Conservation (phyloP, 1,140 invertebrate species). For the Drosophila nigrodunni region DNA sequence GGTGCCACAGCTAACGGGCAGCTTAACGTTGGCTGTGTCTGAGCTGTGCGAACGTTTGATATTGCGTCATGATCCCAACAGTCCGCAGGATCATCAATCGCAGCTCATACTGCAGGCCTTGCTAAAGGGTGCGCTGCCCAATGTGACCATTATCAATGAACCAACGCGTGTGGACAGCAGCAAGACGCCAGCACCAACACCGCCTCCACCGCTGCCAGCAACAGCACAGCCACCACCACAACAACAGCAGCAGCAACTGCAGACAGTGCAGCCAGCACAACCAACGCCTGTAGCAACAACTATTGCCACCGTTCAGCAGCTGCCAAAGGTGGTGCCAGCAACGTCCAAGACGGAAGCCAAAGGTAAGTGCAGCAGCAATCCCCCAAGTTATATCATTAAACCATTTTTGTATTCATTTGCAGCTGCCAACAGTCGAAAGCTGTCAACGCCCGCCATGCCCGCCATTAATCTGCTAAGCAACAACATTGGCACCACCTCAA, state of each 20-base stretch:
- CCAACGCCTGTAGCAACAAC: conserved; percentile 13
- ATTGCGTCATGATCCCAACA: conserved; percentile 80
- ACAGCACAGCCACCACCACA: conserved; percentile 28
- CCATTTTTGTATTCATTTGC: background rate
- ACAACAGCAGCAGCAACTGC: conserved; percentile 38
- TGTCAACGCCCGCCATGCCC: conserved; percentile 14
- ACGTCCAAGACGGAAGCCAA: conserved; percentile 57
- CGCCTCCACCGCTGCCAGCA: conserved; percentile 7
- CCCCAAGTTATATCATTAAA: background rate
- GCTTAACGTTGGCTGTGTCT: conserved; percentile 76
- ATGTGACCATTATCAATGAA: conserved; percentile 84
- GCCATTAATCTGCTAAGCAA: conserved; percentile 39
- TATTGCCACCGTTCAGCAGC: conserved; percentile 19
- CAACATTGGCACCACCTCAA: conserved; percentile 35
- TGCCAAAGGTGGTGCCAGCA: conserved; percentile 44
- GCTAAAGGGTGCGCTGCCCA: conserved; percentile 80
- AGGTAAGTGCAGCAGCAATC: conserved; percentile 42
- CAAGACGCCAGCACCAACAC: conserved; percentile 42
- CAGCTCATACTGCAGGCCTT: conserved; percentile 81
- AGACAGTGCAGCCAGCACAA: conserved; percentile 33
- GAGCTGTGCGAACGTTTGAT: conserved; percentile 82
- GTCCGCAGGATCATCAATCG: conserved; percentile 82
- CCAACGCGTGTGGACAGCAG: conserved; percentile 66
- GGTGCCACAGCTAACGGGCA: conserved; percentile 80
- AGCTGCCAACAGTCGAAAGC: conserved; percentile 60